A percentile compares a stretch with the other conserved stretches of the same genome.
Evolutionary conservation across 2,888 invertebrate genomes (phyloP).

Genomic region (Anthophora plumipes): DNA sequence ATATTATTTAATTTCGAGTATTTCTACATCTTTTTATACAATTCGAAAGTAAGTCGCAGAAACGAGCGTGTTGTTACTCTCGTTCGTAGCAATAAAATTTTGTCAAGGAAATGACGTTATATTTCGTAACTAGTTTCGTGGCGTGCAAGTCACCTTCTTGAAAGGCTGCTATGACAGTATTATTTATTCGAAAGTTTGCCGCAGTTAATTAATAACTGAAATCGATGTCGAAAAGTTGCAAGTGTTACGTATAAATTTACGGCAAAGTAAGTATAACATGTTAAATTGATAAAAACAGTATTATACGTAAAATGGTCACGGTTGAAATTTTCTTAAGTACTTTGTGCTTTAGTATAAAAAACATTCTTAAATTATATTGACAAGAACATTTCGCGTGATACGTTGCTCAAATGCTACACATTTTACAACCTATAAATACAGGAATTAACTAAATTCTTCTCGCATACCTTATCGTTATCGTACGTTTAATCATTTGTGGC

Average conservation of each 20-base stretch:
- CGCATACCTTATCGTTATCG: background rate
- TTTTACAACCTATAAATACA: background rate
- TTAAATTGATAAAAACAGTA: background rate
- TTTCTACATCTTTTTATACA: background rate
- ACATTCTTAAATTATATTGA: background rate
- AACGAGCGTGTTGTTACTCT: background rate
- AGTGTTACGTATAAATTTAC: constrained; percentile 37
- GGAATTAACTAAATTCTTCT: background rate
- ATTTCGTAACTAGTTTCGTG: constrained; percentile 51
- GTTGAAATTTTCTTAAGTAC: background rate
- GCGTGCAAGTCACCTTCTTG: constrained; percentile 66
- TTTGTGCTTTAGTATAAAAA: background rate
- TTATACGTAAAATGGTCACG: background rate
- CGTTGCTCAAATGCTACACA: background rate
- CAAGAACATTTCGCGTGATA: background rate
- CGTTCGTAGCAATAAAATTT: constrained; percentile 10
- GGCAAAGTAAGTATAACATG: constrained; percentile 24
- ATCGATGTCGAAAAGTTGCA: constrained; percentile 53
- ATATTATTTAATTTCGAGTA: too few relatives aligned
- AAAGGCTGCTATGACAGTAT: constrained; percentile 39
- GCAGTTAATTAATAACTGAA: constrained; percentile 50
- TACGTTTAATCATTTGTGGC: background rate
- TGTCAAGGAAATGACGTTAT: constrained; percentile 67
- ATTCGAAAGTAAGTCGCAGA: background rate
- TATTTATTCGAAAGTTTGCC: constrained; percentile 38